Percentiles rank a stretch among this genome's conserved stretches.
Conservation (phyloP, 2,113 vertebrate species). For the Heterocephalus glaber region DNA sequence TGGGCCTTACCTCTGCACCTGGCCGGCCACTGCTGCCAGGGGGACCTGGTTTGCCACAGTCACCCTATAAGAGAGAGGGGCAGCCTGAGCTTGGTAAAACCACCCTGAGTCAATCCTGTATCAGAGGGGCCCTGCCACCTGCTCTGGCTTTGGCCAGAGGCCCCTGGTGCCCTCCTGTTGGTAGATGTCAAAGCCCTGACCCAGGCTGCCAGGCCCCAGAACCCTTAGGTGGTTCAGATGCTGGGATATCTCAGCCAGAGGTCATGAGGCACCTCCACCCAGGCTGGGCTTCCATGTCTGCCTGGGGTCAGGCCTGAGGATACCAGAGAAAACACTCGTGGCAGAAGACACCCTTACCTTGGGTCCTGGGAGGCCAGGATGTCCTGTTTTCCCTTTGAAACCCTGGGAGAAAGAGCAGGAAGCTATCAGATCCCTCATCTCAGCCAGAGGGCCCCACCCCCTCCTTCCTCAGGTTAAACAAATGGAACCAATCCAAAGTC, state of each 20-base stretch:
- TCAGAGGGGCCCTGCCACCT: background rate
- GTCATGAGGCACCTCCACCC: background rate
- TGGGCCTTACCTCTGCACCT: slow-evolving; percentile 89
- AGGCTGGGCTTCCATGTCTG: background rate
- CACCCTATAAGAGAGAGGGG: slow-evolving; percentile 87
- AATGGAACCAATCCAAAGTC: background rate
- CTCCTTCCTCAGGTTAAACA: background rate
- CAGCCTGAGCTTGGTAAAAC: rapidly evolving
- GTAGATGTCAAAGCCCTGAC: background rate
- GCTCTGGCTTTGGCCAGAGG: background rate
- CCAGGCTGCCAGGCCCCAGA: background rate
- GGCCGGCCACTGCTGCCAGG: slow-evolving; percentile 89
- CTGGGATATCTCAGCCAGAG: background rate
- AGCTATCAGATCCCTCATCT: background rate
- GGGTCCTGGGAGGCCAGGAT: slow-evolving; percentile 87
- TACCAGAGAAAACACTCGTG: background rate
- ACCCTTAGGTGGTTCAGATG: background rate
- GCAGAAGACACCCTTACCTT: slow-evolving; percentile 83
- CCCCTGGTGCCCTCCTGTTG: background rate
- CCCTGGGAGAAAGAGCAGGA: slow-evolving; percentile 82
- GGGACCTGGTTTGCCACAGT: slow-evolving; percentile 91
- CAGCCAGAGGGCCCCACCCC: background rate
- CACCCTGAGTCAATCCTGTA: background rate
- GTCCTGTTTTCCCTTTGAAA: slow-evolving; percentile 91
- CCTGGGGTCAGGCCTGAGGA: background rate